These are phyloP conservation scores for Caenorhabditis brenneri DNA, from an alignment of 1,140 invertebrate species.

Conservation along the genomic window DNA sequence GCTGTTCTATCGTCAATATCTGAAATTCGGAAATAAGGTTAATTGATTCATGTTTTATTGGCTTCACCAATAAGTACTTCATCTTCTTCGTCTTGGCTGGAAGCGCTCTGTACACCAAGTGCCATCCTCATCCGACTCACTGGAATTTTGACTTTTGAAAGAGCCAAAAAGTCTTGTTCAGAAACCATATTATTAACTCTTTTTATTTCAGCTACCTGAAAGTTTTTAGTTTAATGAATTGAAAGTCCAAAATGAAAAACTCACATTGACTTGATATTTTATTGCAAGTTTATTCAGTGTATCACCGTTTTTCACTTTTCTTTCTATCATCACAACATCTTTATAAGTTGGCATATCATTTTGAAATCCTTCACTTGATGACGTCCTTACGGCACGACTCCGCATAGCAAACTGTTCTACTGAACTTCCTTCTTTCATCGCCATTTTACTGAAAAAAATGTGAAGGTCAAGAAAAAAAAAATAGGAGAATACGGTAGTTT, in stretches of 20 bases:
- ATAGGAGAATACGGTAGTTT: neutral
- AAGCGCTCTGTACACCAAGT: constrained; percentile 15
- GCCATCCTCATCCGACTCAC: constrained; percentile 45
- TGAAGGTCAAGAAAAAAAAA: neutral
- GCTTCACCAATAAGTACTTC: constrained; percentile 43
- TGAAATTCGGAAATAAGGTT: no score
- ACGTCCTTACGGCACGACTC: constrained; percentile 34
- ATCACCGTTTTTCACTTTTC: constrained; percentile 51
- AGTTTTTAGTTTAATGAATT: neutral
- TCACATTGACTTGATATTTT: constrained; percentile 55
- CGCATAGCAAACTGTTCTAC: constrained; percentile 41
- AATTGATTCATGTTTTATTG: neutral
- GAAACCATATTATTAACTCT: constrained; percentile 52
- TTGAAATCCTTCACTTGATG: constrained; percentile 18
- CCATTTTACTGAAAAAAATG: constrained; percentile 13
- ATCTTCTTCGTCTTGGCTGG: constrained; percentile 45
- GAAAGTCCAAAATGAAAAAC: neutral
- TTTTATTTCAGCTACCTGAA: constrained; percentile 56
- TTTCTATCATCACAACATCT: constrained; percentile 49
- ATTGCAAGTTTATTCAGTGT: constrained; percentile 53
- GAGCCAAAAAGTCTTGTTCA: constrained; percentile 53
- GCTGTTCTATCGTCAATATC: constrained; percentile 40
- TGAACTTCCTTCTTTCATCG: constrained; percentile 30
- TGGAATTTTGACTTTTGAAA: constrained; percentile 53
- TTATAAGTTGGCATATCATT: constrained; percentile 29